Base-by-base conservation (phyloP, 1,140 invertebrate genomes). In the Marisa cornuarietis region DNA sequence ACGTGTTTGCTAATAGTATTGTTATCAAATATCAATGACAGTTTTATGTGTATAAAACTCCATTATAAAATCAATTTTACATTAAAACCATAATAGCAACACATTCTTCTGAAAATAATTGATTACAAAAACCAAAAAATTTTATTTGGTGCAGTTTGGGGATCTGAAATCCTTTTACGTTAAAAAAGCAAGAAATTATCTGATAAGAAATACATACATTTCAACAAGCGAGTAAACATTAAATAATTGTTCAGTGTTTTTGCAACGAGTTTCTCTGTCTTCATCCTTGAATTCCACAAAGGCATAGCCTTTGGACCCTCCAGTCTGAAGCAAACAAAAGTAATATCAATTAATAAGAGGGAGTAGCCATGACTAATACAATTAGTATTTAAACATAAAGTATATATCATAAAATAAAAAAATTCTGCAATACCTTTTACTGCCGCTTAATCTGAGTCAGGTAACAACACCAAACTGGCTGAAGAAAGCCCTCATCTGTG, bases 171-270 rank as follows among this genome's bases (percentile, higher is more conserved):
- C 31, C 31, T 6, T 4, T 42, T 42, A 42, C 71, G 0, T 71
- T 24, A 20, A 51, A 71, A 71, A 65, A 79, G 20, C 20, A 26
- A 14, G 68, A 49, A 42, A 42, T 42, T 42, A 0, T 0, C 6
- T 42, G 31, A 52, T 18, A 76, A 49, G 18, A 54, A 16, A 42
- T 31, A 85, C 87, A 90, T 89, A 92, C 93, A 94, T 92, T 95
- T 95, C 16, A 96, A 82, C 22, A 95, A 88, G 89, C 93, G 93
- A 71, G 95, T 93, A 88, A 94, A 96, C 95, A 99, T 97, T 0
- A 99, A 91, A 92, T 99, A 99, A 91, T 98, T 98, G 88, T 99
- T 96, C 97, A 98, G 99, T 3, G 96, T 95, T 83, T 98, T 95
- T 22, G 97, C 96, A 16, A 95, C 97, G 87, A 99, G 94, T 91